Base-by-base conservation (phyloP, 2,888 invertebrate genomes). In the Eupithecia abbreviata region DNA sequence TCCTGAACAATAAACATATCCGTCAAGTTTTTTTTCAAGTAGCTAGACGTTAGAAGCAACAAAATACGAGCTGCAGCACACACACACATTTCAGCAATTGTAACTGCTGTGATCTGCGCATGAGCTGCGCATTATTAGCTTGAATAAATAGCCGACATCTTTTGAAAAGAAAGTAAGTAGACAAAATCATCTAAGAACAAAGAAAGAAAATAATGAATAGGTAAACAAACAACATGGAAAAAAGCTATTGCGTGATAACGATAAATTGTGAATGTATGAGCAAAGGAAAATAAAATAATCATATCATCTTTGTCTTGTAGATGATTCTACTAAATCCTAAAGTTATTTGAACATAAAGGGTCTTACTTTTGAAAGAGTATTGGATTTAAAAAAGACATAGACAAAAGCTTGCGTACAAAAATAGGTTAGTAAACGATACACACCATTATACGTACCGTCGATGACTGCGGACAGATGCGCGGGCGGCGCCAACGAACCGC, bases 1-100 rank as follows among this genome's bases (percentile, higher is more conserved):
- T 87, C 98, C 97, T 96, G 96, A 87, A 92, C 95, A 82, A 82
- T 18, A 72, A 78, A 76, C n/a, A 76, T 42, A 12, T 18, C 18
- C 30, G 30, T 30, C 10, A 62, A 62, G 18, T 62, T 62, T 30
- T 62, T 18, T 10, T 18, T 62, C 4, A 18, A 62, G 2, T 30
- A 10, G 4, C 3, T 12, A 30, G 30, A 62, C 30, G 18, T 30
- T 12, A 12, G 10, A 30, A 62, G 62, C 62, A 12, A 62, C 10
- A 30, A 62, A 62, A 62, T 1, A 62, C 10, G 12, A 30, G 62
- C 7, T 58, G 13, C 49, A 30, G 30, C 30, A 30, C 30, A 30
- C 30, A 30, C 30, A 30, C 30, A 30, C 30, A 30, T 30, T 30
- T 30, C 30, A 30, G 30, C 30, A 49, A 4, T 13, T 2, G 49